Conservation (phyloP, 1,140 invertebrate genomes). For the Coptotermes formosanus region DNA sequence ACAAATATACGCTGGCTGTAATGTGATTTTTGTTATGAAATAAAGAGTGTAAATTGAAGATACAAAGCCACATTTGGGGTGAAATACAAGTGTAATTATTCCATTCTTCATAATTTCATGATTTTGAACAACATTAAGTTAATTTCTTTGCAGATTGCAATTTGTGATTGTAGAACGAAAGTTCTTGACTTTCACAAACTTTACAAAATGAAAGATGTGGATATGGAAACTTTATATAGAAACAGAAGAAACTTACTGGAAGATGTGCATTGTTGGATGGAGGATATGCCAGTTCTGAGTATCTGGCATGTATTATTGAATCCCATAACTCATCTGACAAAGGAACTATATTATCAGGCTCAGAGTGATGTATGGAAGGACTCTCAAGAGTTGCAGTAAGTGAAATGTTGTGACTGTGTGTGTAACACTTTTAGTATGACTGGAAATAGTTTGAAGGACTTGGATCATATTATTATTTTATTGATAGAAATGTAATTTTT, state of each 20-base stretch:
- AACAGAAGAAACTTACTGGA: not conserved
- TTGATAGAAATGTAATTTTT: not conserved
- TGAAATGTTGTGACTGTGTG: not conserved
- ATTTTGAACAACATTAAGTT: not conserved
- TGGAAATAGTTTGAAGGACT: not conserved
- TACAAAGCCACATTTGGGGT: too few species aligned
- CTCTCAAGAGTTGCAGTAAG: not conserved
- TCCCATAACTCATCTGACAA: not conserved
- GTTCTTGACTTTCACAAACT: not conserved
- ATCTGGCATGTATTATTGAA: not conserved
- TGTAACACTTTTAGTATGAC: too few species aligned
- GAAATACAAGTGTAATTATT: too few species aligned
- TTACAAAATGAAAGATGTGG: not conserved
- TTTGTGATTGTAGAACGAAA: not conserved
- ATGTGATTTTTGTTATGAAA: too few species aligned
- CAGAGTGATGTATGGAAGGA: not conserved
- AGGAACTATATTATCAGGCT: not conserved
- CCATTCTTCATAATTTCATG: too few species aligned
- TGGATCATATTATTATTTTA: not conserved
- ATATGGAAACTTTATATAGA: not conserved
- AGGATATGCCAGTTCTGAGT: not conserved
- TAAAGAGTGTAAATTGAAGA: too few species aligned
- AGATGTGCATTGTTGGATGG: not conserved
- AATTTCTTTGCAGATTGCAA: not conserved
- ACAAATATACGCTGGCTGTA: too few species aligned